phyloP scores from a whole-genome alignment of 2,797 vertebrate species.

The Onychomys torridus region DNA sequence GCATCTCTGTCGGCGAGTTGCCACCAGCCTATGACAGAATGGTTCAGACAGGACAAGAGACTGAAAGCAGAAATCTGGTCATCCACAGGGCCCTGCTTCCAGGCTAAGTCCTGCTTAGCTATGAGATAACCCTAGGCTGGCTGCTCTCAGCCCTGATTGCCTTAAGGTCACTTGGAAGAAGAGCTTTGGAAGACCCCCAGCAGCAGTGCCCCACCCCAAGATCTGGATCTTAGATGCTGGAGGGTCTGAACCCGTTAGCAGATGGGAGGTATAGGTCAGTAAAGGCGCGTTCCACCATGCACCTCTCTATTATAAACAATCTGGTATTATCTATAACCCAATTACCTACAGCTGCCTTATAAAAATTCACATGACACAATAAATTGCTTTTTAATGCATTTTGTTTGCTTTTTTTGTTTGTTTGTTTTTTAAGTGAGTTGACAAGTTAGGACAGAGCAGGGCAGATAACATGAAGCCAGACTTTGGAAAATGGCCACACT shows the following conservation, averaged over 20 bases:
- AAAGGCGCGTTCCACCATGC: background rate
- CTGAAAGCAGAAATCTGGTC: background rate
- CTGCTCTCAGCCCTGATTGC: background rate
- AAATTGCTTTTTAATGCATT: background rate
- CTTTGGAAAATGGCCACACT: background rate
- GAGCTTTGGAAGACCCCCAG: background rate
- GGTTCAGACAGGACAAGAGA: background rate
- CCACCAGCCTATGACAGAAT: background rate
- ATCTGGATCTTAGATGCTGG: background rate
- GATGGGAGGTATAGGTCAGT: background rate
- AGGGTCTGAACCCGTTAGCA: background rate
- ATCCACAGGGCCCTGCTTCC: background rate
- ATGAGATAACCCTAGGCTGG: background rate
- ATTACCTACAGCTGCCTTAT: background rate
- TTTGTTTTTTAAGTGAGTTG: background rate
- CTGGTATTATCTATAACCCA: background rate
- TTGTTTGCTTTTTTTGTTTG: too few relatives aligned
- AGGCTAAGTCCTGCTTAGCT: background rate
- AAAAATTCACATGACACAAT: conserved; percentile 13
- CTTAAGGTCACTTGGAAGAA: background rate
- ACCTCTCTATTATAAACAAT: background rate
- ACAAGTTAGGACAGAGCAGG: background rate
- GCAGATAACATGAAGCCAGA: background rate
- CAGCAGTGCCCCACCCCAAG: background rate
- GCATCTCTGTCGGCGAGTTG: background rate